Conservation (phyloP, 2,113 vertebrate species). For the Gorsachius goisagi region DNA sequence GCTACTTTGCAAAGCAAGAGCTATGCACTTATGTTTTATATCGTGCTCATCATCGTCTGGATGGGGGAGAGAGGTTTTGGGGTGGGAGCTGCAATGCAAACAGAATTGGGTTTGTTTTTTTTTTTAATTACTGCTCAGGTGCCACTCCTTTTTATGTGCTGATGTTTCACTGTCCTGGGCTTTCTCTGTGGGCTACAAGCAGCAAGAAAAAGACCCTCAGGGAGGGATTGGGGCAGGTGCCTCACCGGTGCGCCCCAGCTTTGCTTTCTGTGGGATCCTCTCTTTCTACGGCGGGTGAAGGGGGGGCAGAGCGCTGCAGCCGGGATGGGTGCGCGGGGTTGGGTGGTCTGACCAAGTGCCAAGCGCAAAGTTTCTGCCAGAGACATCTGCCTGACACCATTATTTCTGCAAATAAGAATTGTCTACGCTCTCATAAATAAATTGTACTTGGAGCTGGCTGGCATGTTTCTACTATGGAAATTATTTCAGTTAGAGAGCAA, state of each 20-base stretch:
- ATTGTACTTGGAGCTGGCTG: not conserved
- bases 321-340: not conserved
- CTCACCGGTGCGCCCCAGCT: accelerated
- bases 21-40: not conserved
- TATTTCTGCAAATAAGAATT: slow-evolving; percentile 8
- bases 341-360: slow-evolving; percentile 30
- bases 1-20: not conserved
- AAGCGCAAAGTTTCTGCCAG: not conserved
- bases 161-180: not conserved
- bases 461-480: not conserved
- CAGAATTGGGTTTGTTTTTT: not conserved
- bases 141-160: not conserved
- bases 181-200: not conserved
- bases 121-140: not conserved
- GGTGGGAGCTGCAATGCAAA: not conserved
- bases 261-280: not conserved
- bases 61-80: not conserved
- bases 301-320: not conserved
- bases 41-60: not conserved
- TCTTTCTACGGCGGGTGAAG: accelerated
- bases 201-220: not conserved
- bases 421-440: not conserved
- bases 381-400: not conserved
- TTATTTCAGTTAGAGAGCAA: not conserved
- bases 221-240: not conserved